Evolutionary conservation across 92 coral and sea anemone species (phyloP).

Genomic region (Umimayanthus chanpuru): DNA sequence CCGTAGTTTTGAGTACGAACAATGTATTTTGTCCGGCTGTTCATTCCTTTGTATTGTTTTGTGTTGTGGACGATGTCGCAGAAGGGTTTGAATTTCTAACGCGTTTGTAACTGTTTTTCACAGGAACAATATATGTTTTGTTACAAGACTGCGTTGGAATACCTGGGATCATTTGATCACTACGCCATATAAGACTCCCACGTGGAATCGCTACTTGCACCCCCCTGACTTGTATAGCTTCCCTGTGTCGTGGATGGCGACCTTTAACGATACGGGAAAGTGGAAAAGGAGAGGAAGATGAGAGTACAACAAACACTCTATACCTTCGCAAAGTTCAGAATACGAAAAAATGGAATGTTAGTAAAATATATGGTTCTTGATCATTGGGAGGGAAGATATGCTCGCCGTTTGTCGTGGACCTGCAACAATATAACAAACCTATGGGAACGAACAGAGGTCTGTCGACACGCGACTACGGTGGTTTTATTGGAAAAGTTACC

Average conservation of each 20-base stretch:
- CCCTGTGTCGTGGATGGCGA: neutral
- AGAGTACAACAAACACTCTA: constrained; percentile 20
- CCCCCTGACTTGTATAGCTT: neutral
- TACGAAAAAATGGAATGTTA: constrained; percentile 38
- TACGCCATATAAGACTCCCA: constrained; percentile 67
- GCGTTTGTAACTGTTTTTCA: neutral
- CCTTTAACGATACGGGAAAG: neutral
- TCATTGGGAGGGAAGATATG: neutral
- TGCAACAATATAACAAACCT: neutral
- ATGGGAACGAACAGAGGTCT: neutral
- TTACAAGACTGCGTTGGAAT: constrained; percentile 94
- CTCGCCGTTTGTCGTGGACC: neutral
- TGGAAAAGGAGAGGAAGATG: neutral
- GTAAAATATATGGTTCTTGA: neutral
- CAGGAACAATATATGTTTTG: constrained; percentile 96
- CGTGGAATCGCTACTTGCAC: neutral
- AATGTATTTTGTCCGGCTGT: too few species aligned
- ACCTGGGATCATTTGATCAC: constrained; percentile 98
- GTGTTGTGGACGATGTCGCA: neutral
- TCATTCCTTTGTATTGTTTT: neutral
- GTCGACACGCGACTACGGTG: neutral
- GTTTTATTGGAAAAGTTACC: neutral
- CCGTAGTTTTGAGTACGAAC: too few species aligned
- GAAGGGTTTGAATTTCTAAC: neutral
- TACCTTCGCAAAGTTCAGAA: constrained; percentile 44